Evolutionary conservation across 92 coral and sea anemone genomes (phyloP).

Genomic region (Desmophyllum pertusum): DNA sequence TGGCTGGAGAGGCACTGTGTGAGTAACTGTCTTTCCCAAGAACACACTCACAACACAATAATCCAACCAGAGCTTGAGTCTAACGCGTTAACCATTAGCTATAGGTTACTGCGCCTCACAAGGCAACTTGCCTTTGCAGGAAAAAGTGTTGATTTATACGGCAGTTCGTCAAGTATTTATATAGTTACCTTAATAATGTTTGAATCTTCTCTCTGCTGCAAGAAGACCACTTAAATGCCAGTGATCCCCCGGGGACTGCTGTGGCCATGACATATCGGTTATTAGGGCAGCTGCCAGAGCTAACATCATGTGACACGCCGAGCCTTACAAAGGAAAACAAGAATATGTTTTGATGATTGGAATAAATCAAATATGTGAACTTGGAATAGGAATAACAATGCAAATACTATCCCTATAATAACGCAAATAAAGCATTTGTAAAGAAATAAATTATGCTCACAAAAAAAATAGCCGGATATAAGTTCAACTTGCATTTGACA

Average conservation of each 20-base stretch:
- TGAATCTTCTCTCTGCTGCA: conserved; percentile 67
- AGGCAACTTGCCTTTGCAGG: not conserved
- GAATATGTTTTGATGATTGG: no score
- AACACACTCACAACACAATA: no score
- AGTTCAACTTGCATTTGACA: no score
- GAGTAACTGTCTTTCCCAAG: no score
- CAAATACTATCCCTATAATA: no score
- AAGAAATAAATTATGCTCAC: no score
- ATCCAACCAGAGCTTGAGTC: no score
- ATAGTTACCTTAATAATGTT: conserved; percentile 67
- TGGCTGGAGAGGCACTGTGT: no score
- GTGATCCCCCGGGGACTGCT: conserved; percentile 66
- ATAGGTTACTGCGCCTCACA: not conserved
- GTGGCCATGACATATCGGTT: conserved; percentile 73
- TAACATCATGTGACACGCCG: conserved; percentile 83
- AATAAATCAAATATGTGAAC: not conserved
- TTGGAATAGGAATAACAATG: no score
- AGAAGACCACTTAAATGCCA: conserved; percentile 77
- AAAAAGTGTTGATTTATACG: not conserved
- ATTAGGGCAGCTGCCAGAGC: conserved; percentile 58
- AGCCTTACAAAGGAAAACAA: conserved; percentile 45
- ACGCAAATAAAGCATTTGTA: no score
- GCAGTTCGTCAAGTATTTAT: not conserved
- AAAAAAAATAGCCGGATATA: no score
- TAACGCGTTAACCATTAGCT: no score